phyloP scores from a whole-genome alignment of 2,797 vertebrate genomes.

The Echeneis naucrates region DNA sequence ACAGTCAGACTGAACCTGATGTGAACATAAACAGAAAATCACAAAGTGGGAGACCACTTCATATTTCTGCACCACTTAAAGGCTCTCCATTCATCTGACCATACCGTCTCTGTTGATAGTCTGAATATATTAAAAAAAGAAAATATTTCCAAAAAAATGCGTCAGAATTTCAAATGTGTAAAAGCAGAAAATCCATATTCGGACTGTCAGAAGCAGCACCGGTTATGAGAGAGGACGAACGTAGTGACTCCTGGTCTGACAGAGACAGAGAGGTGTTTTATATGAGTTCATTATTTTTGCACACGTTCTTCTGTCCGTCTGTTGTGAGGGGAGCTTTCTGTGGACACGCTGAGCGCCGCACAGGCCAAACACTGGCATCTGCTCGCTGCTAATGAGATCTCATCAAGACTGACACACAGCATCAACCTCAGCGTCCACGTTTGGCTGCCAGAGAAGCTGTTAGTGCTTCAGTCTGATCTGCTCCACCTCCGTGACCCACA shows the following conservation, averaged over 20 bases:
- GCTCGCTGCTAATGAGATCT: constrained; percentile 60
- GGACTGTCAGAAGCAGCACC: too few relatives aligned
- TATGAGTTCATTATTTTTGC: not conserved
- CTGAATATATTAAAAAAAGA: not conserved
- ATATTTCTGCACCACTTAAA: not conserved
- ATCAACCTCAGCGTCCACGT: constrained; percentile 50
- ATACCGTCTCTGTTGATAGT: not conserved
- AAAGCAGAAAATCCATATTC: too few relatives aligned
- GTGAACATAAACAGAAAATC: not conserved
- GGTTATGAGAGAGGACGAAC: not conserved
- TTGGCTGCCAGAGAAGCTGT: constrained; percentile 22
- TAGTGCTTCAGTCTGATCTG: constrained; percentile 7
- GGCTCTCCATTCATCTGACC: not conserved
- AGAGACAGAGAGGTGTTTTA: not conserved
- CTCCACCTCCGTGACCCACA: not conserved
- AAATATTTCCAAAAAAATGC: not conserved
- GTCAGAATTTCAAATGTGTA: not conserved
- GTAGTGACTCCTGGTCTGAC: not conserved
- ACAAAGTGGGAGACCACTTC: not conserved
- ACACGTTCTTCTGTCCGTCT: not conserved
- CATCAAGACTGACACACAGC: constrained; percentile 47
- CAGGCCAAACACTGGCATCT: constrained; percentile 57
- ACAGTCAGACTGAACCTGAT: not conserved
- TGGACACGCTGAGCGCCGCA: constrained; percentile 20
- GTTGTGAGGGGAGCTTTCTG: constrained; percentile 13